Base-by-base conservation (phyloP, 2,888 invertebrate species). In the Eupithecia subfuscata region DNA sequence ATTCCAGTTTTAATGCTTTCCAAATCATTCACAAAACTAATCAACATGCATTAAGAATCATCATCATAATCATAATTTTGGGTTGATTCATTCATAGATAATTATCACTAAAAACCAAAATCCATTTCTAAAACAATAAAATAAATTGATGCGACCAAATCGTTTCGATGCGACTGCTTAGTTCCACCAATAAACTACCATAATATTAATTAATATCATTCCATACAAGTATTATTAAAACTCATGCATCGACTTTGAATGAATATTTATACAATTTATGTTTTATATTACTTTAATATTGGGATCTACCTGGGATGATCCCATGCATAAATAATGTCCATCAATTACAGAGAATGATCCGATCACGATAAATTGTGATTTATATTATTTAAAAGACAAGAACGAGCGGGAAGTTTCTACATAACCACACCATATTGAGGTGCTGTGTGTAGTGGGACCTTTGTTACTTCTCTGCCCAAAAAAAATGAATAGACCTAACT, bases 341-440 rank as follows among this genome's bases (percentile, higher is more conserved):
- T 84, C 79, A 76, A 87, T 86, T 81, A 86, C 75, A 81, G 75
- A 82, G 81, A 84, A 84, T 85, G 84, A 82, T 81, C 82, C 79
- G 85, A 87, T 87, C 86, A 86, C 81, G 82, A 84, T 87, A 81
- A 84, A 80, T 86, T 83, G 84, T 84, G 82, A 67, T 84, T 84
- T 84, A 82, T 85, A 81, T 81, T 69, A 76, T 43, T 43, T 37
- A 67, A n/a, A 11, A 63, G 1, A 22, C 14, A 81, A 78, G n/a
- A 71, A 25, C 60, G 25, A 60, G 60, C 25, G 60, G 60, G 60
- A 60, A 25, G 60, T 9, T 6, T 60, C 6, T 25, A 60, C 12
- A 14, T 60, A 60, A 12, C 25, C 60, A 14, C 60, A 14, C 25
- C 60, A 14, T 60, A 25, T 25, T 12, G 25, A 25, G 5, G 6